Percentiles rank a stretch among this genome's conserved stretches.
Conservation (phyloP, 2,113 vertebrate genomes). For the Pyrgilauda ruficollis region DNA sequence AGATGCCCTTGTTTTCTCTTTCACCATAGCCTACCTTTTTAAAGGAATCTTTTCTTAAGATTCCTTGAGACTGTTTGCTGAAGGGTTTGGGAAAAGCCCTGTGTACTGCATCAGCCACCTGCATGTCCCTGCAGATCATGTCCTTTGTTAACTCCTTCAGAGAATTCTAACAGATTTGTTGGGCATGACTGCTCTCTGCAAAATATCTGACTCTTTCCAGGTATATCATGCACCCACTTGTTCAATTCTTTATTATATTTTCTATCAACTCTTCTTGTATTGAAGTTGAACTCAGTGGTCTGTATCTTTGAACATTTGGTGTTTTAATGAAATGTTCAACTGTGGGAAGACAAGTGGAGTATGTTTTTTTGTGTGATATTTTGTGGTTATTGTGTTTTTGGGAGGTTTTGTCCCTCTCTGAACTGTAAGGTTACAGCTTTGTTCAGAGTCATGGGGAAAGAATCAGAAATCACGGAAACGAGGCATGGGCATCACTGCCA, state of each 20-base stretch:
- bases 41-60: neutral
- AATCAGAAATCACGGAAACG: neutral
- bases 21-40: neutral
- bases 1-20: neutral
- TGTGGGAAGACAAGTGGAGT: neutral
- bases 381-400: neutral
- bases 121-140: neutral
- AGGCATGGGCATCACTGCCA: neutral
- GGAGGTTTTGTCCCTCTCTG: neutral
- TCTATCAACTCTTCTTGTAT: neutral
- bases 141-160: neutral
- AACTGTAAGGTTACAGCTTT: neutral
- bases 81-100: neutral
- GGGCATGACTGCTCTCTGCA: neutral
- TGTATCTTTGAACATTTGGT: neutral
- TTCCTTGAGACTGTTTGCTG: neutral
- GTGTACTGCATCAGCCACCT: neutral
- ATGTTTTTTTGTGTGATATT: neutral
- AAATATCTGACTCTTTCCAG: neutral
- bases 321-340: neutral
- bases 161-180: neutral
- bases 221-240: neutral
- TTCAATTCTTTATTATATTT: neutral
- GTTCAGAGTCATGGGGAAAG: neutral
- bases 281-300: neutral